These are phyloP conservation scores for Euphydryas editha DNA, from an alignment of 2,888 invertebrate genomes.

Conservation along the genomic window DNA sequence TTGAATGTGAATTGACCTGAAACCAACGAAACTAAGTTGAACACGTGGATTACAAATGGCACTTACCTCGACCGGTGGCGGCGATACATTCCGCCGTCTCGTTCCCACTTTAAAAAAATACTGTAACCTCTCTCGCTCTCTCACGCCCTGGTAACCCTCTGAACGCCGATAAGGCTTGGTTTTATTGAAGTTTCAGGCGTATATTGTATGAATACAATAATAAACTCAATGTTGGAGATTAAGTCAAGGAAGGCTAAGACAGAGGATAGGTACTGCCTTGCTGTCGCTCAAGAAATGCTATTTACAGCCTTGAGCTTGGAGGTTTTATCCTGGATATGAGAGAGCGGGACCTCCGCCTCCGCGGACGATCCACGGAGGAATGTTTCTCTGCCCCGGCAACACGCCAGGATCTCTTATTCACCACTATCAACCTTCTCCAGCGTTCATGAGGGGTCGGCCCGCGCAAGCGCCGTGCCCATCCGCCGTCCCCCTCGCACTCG, in stretches of 20 bases:
- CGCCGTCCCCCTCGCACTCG: constrained; percentile 61
- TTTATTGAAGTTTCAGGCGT: constrained; percentile 27
- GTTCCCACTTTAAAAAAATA: constrained; percentile 78
- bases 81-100: constrained; percentile 75
- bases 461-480: constrained; percentile 69
- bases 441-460: constrained; percentile 75
- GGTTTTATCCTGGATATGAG: constrained; percentile 66
- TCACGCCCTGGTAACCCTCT: constrained; percentile 68
- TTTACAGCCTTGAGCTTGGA: constrained; percentile 50
- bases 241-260: constrained; percentile 19
- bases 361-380: constrained; percentile 80
- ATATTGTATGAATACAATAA: constrained; percentile 19
- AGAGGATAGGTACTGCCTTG: constrained; percentile 25
- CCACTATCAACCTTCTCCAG: constrained; percentile 73
- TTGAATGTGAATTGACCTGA: constrained; percentile 49
- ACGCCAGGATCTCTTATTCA: constrained; percentile 72
- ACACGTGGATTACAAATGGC: constrained; percentile 76
- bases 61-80: constrained; percentile 78
- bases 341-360: constrained; percentile 80
- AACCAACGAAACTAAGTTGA: constrained; percentile 57
- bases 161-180: constrained; percentile 27
- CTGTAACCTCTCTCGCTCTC: constrained; percentile 73
- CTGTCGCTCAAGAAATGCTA: constrained; percentile 27
- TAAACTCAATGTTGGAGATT: constrained; percentile 1
- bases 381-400: constrained; percentile 72